Base-by-base conservation (phyloP, 2,888 invertebrate species). In the Ochropacha duplaris region DNA sequence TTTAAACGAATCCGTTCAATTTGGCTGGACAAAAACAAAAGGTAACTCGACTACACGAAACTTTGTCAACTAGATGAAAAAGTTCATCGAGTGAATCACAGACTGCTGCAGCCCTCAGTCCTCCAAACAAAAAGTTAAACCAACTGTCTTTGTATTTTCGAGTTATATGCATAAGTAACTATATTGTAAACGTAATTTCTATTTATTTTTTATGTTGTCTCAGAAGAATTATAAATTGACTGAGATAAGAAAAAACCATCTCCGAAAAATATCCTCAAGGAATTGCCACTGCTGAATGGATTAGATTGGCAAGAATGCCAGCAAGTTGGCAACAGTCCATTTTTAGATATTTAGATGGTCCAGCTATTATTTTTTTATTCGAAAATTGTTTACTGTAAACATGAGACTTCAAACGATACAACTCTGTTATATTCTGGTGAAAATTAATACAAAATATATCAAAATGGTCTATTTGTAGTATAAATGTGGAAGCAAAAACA, bases 401-500 rank as follows among this genome's bases (percentile, higher is more conserved):
- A n/a, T n/a, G n/a, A n/a, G n/a, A n/a, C n/a, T n/a, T n/a, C n/a
- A n/a, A n/a, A n/a, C n/a, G n/a, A n/a, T n/a, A n/a, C n/a, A n/a
- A n/a, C n/a, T n/a, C n/a, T n/a, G n/a, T n/a, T n/a, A n/a, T n/a
- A n/a, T n/a, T n/a, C n/a, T n/a, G n/a, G n/a, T n/a, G n/a, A n/a
- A n/a, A n/a, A n/a, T n/a, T n/a, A n/a, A n/a, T n/a, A n/a, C n/a
- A n/a, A n/a, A n/a, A n/a, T n/a, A n/a, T n/a, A n/a, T n/a, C n/a
- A n/a, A n/a, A n/a, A n/a, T n/a, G n/a, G n/a, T 9, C 6, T 14
- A 9, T 34, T 14, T 4, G 12, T 34, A 34, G 9, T 12, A 26
- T 51, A 64, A 61, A 54, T 52, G 57, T 56, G 56, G 60, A 64
- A 57, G 54, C 61, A 66, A 65, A 73, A 75, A 72, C 71, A 65